Evolutionary conservation across 2,888 invertebrate species (phyloP), one percentile per base, ranked within the genome.

Genomic region (Drosophila helvetica): DNA sequence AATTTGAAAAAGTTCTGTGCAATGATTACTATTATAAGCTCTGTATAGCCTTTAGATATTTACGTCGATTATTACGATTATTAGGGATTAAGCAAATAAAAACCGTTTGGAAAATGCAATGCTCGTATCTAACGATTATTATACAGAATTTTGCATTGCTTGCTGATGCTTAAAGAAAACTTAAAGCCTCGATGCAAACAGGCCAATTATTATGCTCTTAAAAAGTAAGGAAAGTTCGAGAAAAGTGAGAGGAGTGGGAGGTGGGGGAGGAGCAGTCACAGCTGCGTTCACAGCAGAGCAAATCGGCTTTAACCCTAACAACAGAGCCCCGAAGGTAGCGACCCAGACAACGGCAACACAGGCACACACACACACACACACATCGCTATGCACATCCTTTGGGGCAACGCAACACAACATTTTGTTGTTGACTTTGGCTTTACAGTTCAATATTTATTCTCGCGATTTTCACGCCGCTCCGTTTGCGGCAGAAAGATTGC

Each of bases 391-490:
- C 61, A 72, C 78, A 77, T 66, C 65, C 67, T 64, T 59, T 59
- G 55, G n/a, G 38, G 38, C 22, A 22, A 22, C 22, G 7, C 38
- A 38, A 38, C n/a, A 38, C 42, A 75, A 54, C 63, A 46, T 27
- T 67, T 74, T 74, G 70, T 63, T 85, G 84, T 90, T 90, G 88
- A 86, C 86, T 86, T 88, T 87, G 80, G 88, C 86, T 87, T 89
- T 82, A 88, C 79, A 80, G 88, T 90, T 90, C 89, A 90, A 90
- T 90, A 89, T 90, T 90, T 90, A 88, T 86, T 79, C 89, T 86
- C 89, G 90, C 89, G 90, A 90, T 89, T 90, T 88, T 77, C 85
- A 83, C 80, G 71, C 88, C 75, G 74, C 80, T 69, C 88, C 75
- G 74, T 68, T 72, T 67, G 70, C 64, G 55, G 69, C 65, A 69